phyloP scores from a whole-genome alignment of 2,888 invertebrate genomes.

The Monoplex corrugatus region DNA sequence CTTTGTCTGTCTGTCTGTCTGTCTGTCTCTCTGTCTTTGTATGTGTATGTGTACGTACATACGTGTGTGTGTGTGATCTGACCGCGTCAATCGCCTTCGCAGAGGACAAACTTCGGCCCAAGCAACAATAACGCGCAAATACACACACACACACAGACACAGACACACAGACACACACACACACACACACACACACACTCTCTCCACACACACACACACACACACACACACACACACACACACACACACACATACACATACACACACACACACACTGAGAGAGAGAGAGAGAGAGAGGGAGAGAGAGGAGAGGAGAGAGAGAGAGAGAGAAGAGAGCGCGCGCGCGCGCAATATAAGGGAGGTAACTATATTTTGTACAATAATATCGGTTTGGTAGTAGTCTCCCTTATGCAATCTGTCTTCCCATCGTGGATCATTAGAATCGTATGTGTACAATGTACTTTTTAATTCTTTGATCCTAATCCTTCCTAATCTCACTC shows the following conservation, averaged over 20 bases:
- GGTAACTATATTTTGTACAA: too few species aligned
- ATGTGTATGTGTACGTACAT: neutral
- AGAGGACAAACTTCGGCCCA: neutral
- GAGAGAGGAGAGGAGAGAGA: neutral
- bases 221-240: neutral
- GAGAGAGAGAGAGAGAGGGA: slow-evolving; percentile 6
- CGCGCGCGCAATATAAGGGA: too few species aligned
- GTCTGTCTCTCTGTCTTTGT: neutral
- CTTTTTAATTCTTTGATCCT: too few species aligned
- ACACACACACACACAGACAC: slow-evolving; percentile 14
- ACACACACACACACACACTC: neutral
- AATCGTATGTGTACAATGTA: too few species aligned
- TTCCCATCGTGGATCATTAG: too few species aligned
- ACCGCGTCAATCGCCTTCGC: neutral
- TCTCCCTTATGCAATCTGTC: too few species aligned
- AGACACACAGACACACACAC: slow-evolving; percentile 1
- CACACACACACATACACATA: slow-evolving; percentile 32
- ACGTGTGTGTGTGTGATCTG: neutral
- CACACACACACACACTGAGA: neutral
- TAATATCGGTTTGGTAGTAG: too few species aligned
- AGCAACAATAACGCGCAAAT: neutral
- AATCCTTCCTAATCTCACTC: too few species aligned
- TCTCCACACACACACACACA: neutral
- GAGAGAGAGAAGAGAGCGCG: neutral
- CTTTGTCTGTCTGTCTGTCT: neutral